Evolutionary conservation across 2,797 vertebrate species (phyloP), one percentile per base, ranked within the genome.

Genomic region (Sebastes hubbsi): DNA sequence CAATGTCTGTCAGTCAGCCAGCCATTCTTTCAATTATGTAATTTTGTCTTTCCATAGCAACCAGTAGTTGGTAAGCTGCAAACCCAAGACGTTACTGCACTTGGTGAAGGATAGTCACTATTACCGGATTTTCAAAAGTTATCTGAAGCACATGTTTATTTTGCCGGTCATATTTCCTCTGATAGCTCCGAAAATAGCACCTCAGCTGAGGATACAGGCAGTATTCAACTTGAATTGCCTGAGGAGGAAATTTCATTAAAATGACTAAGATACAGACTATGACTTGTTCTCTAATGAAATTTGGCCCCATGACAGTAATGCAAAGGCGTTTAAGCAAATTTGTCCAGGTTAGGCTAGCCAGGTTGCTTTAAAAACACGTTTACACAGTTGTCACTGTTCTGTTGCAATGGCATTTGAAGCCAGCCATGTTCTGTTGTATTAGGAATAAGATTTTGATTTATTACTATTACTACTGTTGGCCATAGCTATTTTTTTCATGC

Each of bases 41-140:
- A 75, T 73, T 38, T 59, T 59, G 14, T 79, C 7, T 42, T 46
- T 70, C 9, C 10, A n/a, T 42, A 77, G 80, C 10, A 63, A 61
- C 24, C 52, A 75, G 13, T 8, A 29, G n/a, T 8, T 74, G n/a
- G 3, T 29, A 34, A 54, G 4, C 61, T 42, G 9, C 25, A 38
- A 6, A 25, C 25, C 25, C 25, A 32, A 52, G 22, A 72, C 30
- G 4, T 20, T 34, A 32, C 30, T 78, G 27, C 8, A 52, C 27
- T 52, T 22, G 20, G 3, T 16, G 25, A 81, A 29, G 24, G 13
- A 30, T 13, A 34, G n/a, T 62, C 8, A 18, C 18, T 18, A 20
- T 8, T 20, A 18, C 24, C 18, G 6, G 3, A 22, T 54, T 69
- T 68, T 65, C 6, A 64, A 38, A 10, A 46, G 24, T 32, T 32